Evolutionary conservation across 2,113 vertebrate species (phyloP).

Genomic region (Platysternon megacephalum): DNA sequence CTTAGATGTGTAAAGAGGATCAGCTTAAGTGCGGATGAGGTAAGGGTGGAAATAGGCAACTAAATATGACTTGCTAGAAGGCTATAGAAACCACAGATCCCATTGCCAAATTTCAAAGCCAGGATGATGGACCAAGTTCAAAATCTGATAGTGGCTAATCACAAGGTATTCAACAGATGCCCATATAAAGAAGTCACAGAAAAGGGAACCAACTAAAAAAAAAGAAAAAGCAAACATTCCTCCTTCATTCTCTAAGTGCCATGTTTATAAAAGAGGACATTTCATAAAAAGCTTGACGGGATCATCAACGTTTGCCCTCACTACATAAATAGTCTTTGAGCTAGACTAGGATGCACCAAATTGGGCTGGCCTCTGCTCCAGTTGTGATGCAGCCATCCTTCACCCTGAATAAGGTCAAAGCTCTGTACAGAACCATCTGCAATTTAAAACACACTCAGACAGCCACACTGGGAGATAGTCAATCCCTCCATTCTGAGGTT

Average conservation of each 20-base stretch:
- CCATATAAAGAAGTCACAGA: neutral
- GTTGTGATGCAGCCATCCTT: neutral
- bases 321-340: neutral
- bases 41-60: neutral
- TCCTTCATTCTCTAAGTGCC: conserved; percentile 15
- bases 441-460: neutral
- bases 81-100: neutral
- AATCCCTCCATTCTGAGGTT: neutral
- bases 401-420: neutral
- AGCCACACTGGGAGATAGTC: neutral
- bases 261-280: neutral
- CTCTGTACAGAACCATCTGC: neutral
- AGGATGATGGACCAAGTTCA: neutral
- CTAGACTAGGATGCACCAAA: neutral
- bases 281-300: conserved; percentile 5
- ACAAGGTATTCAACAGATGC: neutral
- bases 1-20: neutral
- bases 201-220: neutral
- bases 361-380: neutral
- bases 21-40: neutral
- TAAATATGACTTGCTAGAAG: neutral
- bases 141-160: neutral
- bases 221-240: neutral
- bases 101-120: neutral
- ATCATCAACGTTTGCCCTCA: neutral